phyloP scores from a whole-genome alignment of 2,888 invertebrate genomes.

The Agrochola circellaris region DNA sequence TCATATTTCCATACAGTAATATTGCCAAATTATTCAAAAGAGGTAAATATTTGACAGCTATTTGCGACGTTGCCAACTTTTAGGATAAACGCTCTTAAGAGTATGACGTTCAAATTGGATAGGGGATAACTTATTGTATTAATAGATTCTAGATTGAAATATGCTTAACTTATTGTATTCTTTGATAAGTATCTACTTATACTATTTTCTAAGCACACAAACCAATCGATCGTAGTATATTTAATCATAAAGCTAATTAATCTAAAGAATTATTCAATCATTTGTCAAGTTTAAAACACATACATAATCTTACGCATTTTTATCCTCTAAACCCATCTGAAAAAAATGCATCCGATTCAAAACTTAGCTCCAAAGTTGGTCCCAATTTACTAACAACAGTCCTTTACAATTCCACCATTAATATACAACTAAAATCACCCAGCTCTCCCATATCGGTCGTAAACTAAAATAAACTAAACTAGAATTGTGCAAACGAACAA shows the following conservation, averaged over 20 bases:
- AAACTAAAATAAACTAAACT: constrained; percentile 46
- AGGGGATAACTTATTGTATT: neutral
- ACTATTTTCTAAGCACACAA: neutral
- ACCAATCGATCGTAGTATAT: neutral
- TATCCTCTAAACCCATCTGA: neutral
- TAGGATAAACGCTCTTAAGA: too few species aligned
- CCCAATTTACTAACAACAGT: neutral
- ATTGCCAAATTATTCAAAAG: too few species aligned
- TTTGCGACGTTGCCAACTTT: too few species aligned
- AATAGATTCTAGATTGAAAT: neutral
- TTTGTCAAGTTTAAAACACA: neutral
- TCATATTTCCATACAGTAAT: too few species aligned
- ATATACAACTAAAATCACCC: constrained; percentile 51
- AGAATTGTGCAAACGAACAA: constrained; percentile 65
- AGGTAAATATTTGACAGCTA: too few species aligned
- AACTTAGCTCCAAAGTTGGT: neutral
- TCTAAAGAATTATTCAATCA: neutral
- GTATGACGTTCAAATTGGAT: neutral
- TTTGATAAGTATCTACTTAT: neutral
- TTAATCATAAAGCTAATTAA: neutral
- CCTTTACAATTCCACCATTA: constrained; percentile 18
- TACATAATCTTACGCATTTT: neutral
- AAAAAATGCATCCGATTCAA: neutral
- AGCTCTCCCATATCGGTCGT: constrained; percentile 59
- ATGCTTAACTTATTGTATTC: neutral